phyloP scores from a whole-genome alignment of 2,113 vertebrate genomes.

The Blennius ocellaris region DNA sequence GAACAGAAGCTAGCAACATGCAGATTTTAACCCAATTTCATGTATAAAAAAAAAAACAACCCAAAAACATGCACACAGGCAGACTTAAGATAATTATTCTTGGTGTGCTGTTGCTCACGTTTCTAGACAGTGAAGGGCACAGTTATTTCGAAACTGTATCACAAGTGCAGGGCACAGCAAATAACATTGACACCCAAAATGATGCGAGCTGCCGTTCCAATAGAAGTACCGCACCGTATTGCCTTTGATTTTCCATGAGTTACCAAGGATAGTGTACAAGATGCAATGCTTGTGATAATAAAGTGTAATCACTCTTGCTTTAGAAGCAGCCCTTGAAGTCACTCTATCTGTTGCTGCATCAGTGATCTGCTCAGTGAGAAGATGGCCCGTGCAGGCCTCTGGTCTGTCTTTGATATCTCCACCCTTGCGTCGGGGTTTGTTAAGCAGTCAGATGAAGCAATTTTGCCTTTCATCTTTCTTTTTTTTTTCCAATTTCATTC shows the following conservation, averaged over 20 bases:
- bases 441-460: conserved; percentile 66
- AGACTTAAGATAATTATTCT: conserved; percentile 38
- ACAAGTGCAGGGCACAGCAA: conserved; percentile 9
- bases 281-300: conserved; percentile 63
- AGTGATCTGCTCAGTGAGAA: conserved; percentile 50
- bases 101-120: conserved; percentile 28
- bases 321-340: conserved; percentile 62
- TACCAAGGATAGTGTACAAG: conserved; percentile 49
- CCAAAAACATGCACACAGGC: conserved; percentile 15
- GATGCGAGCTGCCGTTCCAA: conserved; percentile 25
- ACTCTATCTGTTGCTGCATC: conserved; percentile 65
- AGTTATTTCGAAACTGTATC: conserved; percentile 29
- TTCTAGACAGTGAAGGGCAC: conserved; percentile 27
- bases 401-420: conserved; percentile 68
- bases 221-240: conserved; percentile 38
- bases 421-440: conserved; percentile 60
- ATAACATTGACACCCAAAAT: conserved; percentile 30
- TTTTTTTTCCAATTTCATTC: conserved; percentile 69
- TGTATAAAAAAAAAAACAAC: background rate
- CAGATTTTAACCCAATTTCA: conserved; percentile 60
- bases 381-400: conserved; percentile 56
- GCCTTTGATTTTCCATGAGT: conserved; percentile 51
- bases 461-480: conserved; percentile 73
- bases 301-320: conserved; percentile 62
- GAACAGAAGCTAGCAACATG: conserved; percentile 49